A percentile compares a stretch with the other conserved stretches of the same genome.
phyloP scores from a whole-genome alignment of 2,888 invertebrate species.

The Dynastes grantii region DNA sequence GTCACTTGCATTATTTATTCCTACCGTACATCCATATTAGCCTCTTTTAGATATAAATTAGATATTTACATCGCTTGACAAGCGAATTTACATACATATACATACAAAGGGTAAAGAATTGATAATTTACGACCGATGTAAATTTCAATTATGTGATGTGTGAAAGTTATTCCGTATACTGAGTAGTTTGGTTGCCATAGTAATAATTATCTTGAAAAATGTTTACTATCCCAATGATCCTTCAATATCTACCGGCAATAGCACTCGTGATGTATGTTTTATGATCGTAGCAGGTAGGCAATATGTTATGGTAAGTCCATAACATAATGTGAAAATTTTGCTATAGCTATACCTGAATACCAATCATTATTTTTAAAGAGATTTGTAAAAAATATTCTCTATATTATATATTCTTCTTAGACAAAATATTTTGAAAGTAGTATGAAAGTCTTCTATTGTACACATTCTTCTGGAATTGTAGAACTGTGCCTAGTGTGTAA shows the following conservation, averaged over 20 bases:
- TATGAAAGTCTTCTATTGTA: no score
- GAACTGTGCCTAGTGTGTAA: no score
- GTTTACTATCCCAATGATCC: background rate
- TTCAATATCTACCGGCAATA: background rate
- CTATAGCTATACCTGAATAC: background rate
- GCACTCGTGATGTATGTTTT: background rate
- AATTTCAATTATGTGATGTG: conserved; percentile 34
- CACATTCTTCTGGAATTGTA: no score
- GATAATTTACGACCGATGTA: conserved; percentile 31
- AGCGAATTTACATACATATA: conserved; percentile 19
- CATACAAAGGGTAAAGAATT: conserved; percentile 16
- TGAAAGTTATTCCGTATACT: conserved; percentile 18
- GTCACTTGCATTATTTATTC: background rate
- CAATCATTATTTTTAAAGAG: no score
- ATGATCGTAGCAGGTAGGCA: no score
- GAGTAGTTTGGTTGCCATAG: background rate
- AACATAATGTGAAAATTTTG: background rate
- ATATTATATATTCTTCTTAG: no score
- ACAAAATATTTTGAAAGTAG: no score
- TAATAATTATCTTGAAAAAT: background rate
- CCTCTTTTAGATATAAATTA: conserved; percentile 20
- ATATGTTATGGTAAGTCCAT: no score
- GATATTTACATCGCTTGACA: conserved; percentile 18
- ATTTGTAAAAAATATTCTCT: no score
- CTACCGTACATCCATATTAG: conserved; percentile 1